Conservation (phyloP, 2,797 vertebrate genomes). For the Fringilla coelebs region DNA sequence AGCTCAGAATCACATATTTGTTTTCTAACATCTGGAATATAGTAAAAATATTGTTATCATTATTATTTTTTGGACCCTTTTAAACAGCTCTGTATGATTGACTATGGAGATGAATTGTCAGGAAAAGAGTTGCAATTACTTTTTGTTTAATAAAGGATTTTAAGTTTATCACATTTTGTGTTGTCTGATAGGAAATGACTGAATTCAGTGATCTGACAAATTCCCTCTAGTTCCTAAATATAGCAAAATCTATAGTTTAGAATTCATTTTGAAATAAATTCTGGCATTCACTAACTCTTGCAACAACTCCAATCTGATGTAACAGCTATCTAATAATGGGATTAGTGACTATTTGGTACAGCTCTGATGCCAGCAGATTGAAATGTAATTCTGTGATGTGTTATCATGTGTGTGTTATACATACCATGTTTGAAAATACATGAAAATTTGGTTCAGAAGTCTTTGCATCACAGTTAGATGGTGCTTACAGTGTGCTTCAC, state of each 20-base stretch:
- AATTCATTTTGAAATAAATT: background rate
- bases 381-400: background rate
- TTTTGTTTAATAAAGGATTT: background rate
- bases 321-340: background rate
- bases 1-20: background rate
- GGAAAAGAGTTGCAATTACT: background rate
- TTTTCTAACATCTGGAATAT: background rate
- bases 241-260: background rate
- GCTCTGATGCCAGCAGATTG: background rate
- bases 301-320: background rate
- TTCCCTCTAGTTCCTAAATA: background rate
- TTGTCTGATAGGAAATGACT: background rate
- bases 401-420: background rate
- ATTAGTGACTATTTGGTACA: background rate
- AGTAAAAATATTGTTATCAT: background rate
- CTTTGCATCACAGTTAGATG: background rate
- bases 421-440: rapidly evolving
- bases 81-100: background rate
- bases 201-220: background rate
- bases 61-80: background rate
- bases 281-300: background rate
- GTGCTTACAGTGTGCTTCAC: background rate
- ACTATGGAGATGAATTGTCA: background rate
- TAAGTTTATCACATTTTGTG: background rate
- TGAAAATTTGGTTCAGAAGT: background rate